Evolutionary conservation across 2,888 invertebrate species (phyloP), one percentile per base, ranked within the genome.

Genomic region (Schizaphis graminum): DNA sequence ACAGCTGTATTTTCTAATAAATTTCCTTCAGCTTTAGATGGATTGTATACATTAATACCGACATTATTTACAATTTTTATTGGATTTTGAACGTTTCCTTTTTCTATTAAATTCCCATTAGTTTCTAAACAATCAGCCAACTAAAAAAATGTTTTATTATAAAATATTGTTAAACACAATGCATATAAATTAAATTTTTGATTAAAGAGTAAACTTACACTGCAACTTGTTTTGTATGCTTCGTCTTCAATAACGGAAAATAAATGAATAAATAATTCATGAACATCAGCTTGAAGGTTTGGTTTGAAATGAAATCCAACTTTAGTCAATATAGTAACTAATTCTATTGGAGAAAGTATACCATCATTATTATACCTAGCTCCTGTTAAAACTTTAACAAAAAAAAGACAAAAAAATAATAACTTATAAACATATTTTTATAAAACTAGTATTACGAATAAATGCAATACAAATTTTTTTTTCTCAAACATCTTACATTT

Each of bases 221-320:
- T 94, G 86, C 94, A 94, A 84, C 89, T 94, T 35, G 95, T 86
- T 90, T 94, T 95, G 47, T 94, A 93, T 53, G 94, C 97, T 96
- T 99, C 99, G 95, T 98, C 98, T 95, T 99, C 98, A 91, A 99
- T 96, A 28, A 99, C 98, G n/a, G 98, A 97, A 21, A 99, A 96
- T 95, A 99, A 96, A 21, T 98, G 98, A 96, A 98, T 98, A 95
- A 99, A 97, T 92, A 99, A 96, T 96, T 99, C 99, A 96, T 99
- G 99, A 0, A 99, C 98, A 96, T 99, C 99, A 96, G 99, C 98
- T 96, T 99, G 98, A 95, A 98, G 98, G 47, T 97, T 97, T 0
- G 98, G 97, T 95, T 86, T 85, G 10, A 99, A 98, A 89, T 98
- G 97, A 98, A 99, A 99, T 35, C 98, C 97, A 0, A 98, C 96